phyloP scores from a whole-genome alignment of 2,888 invertebrate species.

The Agrochola litura region DNA sequence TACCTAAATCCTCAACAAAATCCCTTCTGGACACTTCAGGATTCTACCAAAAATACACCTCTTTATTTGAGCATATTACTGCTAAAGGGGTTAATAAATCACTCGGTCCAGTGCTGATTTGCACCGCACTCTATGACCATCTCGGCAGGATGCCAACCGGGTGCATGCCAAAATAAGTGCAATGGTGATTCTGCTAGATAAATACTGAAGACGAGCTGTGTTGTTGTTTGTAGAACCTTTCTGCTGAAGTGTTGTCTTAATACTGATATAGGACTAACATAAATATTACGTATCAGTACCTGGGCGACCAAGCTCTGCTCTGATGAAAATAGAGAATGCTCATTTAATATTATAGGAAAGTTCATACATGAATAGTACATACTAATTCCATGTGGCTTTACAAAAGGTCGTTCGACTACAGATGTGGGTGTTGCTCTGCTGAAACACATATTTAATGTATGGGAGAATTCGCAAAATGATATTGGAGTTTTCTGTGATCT shows the following conservation, averaged over 20 bases:
- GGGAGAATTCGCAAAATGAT: no score
- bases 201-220: slow-evolving; percentile 54
- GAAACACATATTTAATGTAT: no score
- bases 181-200: slow-evolving; percentile 44
- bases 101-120: slow-evolving; percentile 56
- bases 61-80: slow-evolving; percentile 31
- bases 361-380: no score
- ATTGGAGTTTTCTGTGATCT: no score
- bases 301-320: no score
- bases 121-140: slow-evolving; percentile 52
- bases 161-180: slow-evolving; percentile 61
- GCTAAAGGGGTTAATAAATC: slow-evolving; percentile 55
- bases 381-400: no score
- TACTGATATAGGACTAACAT: no score
- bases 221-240: slow-evolving; percentile 16
- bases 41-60: slow-evolving; percentile 14
- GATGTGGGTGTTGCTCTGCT: no score
- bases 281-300: no score
- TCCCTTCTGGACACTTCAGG: background rate
- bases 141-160: slow-evolving; percentile 60
- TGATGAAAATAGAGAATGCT: no score
- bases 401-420: no score
- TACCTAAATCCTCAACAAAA: background rate
- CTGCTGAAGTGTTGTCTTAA: background rate
- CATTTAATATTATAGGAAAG: no score